phyloP scores from a whole-genome alignment of 2,797 vertebrate genomes.

The Tolypeutes matacus region DNA sequence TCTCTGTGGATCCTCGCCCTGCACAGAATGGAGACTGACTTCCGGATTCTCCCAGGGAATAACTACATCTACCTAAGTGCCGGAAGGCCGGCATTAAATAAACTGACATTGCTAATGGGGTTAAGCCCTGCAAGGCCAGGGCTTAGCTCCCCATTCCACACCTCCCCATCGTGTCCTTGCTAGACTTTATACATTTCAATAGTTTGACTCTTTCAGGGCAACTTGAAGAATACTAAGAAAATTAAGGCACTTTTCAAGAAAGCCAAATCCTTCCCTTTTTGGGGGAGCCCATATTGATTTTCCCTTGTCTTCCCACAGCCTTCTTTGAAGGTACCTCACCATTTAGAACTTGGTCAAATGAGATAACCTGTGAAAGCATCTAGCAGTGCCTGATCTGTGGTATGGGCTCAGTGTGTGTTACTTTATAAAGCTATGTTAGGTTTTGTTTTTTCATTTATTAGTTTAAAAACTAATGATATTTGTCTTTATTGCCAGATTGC shows the following conservation, averaged over 20 bases:
- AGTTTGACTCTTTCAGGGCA: background rate
- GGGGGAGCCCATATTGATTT: background rate
- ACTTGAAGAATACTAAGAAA: background rate
- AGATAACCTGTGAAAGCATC: background rate
- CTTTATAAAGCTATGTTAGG: background rate
- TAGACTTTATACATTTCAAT: background rate
- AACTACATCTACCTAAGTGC: background rate
- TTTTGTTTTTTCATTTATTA: background rate
- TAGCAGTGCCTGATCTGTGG: background rate
- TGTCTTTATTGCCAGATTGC: slow-evolving; percentile 21
- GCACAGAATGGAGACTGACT: background rate
- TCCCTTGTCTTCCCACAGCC: background rate
- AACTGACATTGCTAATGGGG: background rate
- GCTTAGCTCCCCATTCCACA: background rate
- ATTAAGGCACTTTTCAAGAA: background rate
- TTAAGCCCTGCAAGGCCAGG: background rate
- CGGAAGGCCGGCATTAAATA: background rate
- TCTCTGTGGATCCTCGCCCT: background rate
- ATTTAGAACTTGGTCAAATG: background rate
- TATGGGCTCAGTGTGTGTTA: background rate
- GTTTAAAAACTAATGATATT: slow-evolving; percentile 5
- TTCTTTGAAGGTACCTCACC: background rate
- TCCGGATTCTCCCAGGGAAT: background rate
- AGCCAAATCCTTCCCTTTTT: background rate
- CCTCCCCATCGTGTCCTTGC: background rate